A percentile compares a stretch with the other conserved stretches of the same genome.
Conservation (phyloP, 1,140 invertebrate species). For the Trachelipus rathkii region DNA sequence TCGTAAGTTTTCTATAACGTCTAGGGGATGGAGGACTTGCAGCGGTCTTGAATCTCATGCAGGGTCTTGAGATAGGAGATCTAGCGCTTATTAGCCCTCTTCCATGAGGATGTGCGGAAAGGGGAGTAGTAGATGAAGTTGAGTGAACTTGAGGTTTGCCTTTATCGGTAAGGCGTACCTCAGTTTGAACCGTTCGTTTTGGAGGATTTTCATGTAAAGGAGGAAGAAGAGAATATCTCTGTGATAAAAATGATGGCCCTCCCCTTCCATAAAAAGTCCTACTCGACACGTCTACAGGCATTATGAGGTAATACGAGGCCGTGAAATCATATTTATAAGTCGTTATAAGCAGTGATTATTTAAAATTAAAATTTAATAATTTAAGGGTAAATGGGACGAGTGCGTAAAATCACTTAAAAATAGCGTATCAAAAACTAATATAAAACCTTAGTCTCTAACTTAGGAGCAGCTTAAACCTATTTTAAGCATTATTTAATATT, state of each 20-base stretch:
- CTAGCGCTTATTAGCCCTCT: not conserved
- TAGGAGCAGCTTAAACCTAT: too few species aligned
- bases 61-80: slow-evolving; percentile 25
- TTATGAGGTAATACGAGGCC: not conserved
- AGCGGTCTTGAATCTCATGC: slow-evolving; percentile 8
- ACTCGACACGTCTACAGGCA: not conserved
- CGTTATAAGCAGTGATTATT: too few species aligned
- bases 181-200: slow-evolving; percentile 16
- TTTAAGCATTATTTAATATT: too few species aligned
- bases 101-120: slow-evolving; percentile 14
- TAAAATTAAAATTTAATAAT: too few species aligned
- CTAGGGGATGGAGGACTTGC: not conserved
- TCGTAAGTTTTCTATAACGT: slow-evolving; percentile 24
- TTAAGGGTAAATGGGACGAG: too few species aligned
- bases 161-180: slow-evolving; percentile 21
- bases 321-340: too few species aligned
- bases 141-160: slow-evolving; percentile 2
- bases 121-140: not conserved
- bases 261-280: not conserved
- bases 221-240: not conserved
- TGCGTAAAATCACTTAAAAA: too few species aligned
- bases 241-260: not conserved
- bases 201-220: not conserved
- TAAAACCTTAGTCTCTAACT: too few species aligned
- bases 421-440: too few species aligned